Evolutionary conservation across 2,888 invertebrate genomes (phyloP), one percentile per base, ranked within the genome.

Genomic region (Ligdia adustata): DNA sequence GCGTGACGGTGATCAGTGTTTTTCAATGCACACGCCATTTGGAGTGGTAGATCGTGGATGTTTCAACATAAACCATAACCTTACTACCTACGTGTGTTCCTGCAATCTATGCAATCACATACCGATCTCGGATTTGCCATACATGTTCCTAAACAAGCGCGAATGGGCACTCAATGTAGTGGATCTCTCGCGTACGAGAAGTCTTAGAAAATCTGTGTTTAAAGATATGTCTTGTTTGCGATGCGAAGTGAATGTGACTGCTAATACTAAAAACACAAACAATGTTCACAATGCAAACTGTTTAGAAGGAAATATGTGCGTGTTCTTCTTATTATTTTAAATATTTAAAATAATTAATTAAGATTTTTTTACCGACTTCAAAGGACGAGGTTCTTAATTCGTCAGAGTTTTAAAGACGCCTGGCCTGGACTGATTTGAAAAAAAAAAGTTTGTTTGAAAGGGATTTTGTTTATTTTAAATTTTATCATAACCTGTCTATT

Each of bases 71-170:
- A 72, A 80, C 58, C 66, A 66, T 43, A 81, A 82, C 52, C 55
- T 78, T 12, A 72, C 76, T 32, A 75, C 72, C 28, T 84, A 77
- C 60, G 82, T 83, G 29, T 87, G 87, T 58, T 69, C 81, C 31
- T 84, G 86, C 63, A 83, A 87, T 69, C 73, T 85, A 37, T 87
- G 87, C 66, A 87, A 87, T 69, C 70, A 75, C 61, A 65, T 82
- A 62, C 66, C 84, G 32, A 73, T 84, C 55, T 72, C 74, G 57
- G 79, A 83, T 59, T 73, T 86, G 78, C 87, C 87, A 28, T 66
- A 69, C 55, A 66, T 75, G 60, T 86, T 79, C 71, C 48, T 68
- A 4, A 68, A 60, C 44, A 79, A 75, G 61, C 64, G 53, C 50
- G 72, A 80, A 47, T 88, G 87, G 87, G 50, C 75, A 35, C 69